These are phyloP conservation scores for Apoda limacodes DNA, from an alignment of 2,888 invertebrate species.

Conservation along the genomic window DNA sequence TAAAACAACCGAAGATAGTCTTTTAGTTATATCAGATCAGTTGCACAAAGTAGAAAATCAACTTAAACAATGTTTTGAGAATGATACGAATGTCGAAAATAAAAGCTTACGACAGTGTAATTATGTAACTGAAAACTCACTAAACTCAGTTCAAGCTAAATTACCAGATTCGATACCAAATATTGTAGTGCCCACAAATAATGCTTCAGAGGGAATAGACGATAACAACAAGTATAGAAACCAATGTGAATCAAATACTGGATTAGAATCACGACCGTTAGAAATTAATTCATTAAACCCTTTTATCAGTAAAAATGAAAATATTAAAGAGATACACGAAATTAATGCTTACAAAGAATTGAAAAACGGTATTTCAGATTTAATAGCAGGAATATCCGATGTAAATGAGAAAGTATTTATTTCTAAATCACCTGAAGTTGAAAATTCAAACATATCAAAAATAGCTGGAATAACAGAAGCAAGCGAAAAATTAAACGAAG, in stretches of 20 bases:
- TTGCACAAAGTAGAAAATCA: slow-evolving; percentile 60
- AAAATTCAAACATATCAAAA: slow-evolving; percentile 25
- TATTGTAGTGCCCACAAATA: background rate
- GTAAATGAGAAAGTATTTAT: slow-evolving; percentile 58
- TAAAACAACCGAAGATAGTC: slow-evolving; percentile 62
- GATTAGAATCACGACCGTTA: no score
- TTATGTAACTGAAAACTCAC: slow-evolving; percentile 20
- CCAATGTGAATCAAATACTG: slow-evolving; percentile 21
- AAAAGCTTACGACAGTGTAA: slow-evolving; percentile 40
- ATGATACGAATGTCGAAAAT: slow-evolving; percentile 49
- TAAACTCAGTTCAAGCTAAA: background rate
- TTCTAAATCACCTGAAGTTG: slow-evolving; percentile 30
- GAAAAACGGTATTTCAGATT: slow-evolving; percentile 62
- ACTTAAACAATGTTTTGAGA: slow-evolving; percentile 57
- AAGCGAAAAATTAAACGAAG: slow-evolving; percentile 41
- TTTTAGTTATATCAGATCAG: slow-evolving; percentile 60
- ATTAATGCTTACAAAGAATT: slow-evolving; percentile 62
- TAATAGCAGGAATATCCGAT: slow-evolving; percentile 62
- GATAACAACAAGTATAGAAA: slow-evolving; percentile 18
- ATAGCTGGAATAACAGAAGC: slow-evolving; percentile 40
- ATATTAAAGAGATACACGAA: slow-evolving; percentile 53
- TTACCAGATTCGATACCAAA: background rate
- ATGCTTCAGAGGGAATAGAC: background rate
- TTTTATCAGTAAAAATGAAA: slow-evolving; percentile 45
- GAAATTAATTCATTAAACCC: slow-evolving; percentile 48